Conservation (phyloP, 2,888 invertebrate species). For the Drosophila merina region DNA sequence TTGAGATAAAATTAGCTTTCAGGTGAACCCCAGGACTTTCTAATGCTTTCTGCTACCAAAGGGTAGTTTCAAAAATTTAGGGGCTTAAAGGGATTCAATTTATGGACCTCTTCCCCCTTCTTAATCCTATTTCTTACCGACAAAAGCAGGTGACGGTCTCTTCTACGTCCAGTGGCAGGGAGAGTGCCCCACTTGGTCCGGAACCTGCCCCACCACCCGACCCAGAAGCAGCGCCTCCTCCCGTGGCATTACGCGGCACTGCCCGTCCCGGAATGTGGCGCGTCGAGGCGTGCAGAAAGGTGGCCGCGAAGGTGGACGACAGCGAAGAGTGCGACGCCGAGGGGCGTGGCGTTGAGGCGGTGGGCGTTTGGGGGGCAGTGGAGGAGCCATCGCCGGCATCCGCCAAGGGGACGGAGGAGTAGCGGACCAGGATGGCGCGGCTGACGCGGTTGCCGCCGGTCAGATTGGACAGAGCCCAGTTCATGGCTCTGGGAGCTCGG, state of each 20-base stretch:
- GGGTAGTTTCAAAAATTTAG: neutral
- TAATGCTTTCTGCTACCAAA: neutral
- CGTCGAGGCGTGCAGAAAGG: slow-evolving; percentile 73
- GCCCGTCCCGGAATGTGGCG: slow-evolving; percentile 79
- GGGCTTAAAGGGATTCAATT: neutral
- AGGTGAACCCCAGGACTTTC: no score
- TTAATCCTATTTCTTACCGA: slow-evolving; percentile 86
- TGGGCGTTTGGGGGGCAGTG: slow-evolving; percentile 69
- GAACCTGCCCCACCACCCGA: slow-evolving; percentile 13
- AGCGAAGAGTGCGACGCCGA: slow-evolving; percentile 61
- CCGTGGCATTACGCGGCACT: slow-evolving; percentile 61
- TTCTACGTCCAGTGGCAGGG: slow-evolving; percentile 88
- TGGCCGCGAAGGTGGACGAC: slow-evolving; percentile 75
- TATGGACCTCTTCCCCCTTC: neutral
- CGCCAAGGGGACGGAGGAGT: slow-evolving; percentile 82
- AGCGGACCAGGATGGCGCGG: slow-evolving; percentile 83
- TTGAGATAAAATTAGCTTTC: no score
- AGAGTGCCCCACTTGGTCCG: slow-evolving; percentile 72
- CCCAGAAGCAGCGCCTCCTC: slow-evolving; percentile 20
- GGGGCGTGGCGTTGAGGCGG: slow-evolving; percentile 62
- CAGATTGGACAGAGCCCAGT: slow-evolving; percentile 83
- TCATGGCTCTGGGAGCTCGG: slow-evolving; percentile 67
- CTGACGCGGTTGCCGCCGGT: slow-evolving; percentile 84
- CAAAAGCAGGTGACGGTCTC: slow-evolving; percentile 92
- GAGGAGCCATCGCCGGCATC: slow-evolving; percentile 74